A percentile compares a stretch with the other conserved stretches of the same genome.
Evolutionary conservation across 2,888 invertebrate genomes (phyloP).

Genomic region (Crepidodera aurea): DNA sequence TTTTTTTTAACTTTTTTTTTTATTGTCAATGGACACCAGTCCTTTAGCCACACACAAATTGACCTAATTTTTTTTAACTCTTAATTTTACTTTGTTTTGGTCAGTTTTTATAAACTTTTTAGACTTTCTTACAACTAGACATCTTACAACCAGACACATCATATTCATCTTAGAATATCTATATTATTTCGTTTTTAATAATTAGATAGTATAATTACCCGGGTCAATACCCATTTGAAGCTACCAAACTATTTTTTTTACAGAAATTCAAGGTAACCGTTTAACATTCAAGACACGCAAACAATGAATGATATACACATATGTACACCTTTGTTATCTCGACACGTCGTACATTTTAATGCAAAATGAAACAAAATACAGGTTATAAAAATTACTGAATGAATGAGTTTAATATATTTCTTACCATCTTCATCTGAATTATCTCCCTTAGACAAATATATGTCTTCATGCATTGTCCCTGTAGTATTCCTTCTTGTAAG

Average conservation of each 20-base stretch:
- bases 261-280: neutral
- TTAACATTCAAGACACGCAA: neutral
- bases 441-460: conserved; percentile 55
- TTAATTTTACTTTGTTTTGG: no score
- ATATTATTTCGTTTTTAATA: no score
- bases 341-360: neutral
- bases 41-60: no score
- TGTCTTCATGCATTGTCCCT: conserved; percentile 57
- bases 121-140: no score
- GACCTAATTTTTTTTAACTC: no score
- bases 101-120: no score
- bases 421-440: conserved; percentile 52
- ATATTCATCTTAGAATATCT: no score
- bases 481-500: conserved; percentile 56
- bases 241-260: neutral
- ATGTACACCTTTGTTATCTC: neutral
- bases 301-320: neutral
- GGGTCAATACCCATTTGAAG: neutral
- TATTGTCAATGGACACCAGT: no score
- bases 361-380: neutral
- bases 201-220: neutral
- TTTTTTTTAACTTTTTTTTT: no score
- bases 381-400: no score
- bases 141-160: no score
- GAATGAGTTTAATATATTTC: no score